A percentile compares a stretch with the other conserved stretches of the same genome.
These are phyloP conservation scores for Halictus quadricinctus DNA, from an alignment of 2,888 invertebrate species.

Conservation along the genomic window DNA sequence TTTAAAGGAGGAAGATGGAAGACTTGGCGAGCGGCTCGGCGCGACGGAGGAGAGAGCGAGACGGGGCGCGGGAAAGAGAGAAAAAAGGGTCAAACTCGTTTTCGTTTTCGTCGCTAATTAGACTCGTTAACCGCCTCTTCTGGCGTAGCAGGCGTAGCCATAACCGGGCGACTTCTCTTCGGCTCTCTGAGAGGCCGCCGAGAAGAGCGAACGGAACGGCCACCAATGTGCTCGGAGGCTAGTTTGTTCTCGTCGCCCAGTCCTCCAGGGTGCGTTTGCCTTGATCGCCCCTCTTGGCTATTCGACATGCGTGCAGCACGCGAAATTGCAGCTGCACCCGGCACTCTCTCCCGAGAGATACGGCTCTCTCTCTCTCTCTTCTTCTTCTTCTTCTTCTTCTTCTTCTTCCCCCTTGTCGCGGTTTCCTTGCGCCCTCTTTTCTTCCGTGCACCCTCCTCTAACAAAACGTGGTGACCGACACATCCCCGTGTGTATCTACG, in stretches of 20 bases:
- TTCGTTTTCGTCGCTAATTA: conserved; percentile 83
- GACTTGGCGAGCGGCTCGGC: conserved; percentile 12
- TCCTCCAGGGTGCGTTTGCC: conserved; percentile 80
- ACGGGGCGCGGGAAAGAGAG: conserved; percentile 51
- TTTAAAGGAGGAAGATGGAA: conserved; percentile 43
- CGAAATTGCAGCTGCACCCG: conserved; percentile 68
- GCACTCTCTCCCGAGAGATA: background rate
- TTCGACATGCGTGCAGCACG: conserved; percentile 70
- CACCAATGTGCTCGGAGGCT: conserved; percentile 76
- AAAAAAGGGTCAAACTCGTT: conserved; percentile 82
- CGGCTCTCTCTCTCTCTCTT: conserved; percentile 36
- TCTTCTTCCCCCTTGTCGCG: background rate
- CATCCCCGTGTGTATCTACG: conserved; percentile 27
- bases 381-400: background rate
- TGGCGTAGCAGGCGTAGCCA: conserved; percentile 78
- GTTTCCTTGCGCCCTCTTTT: background rate
- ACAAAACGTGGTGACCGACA: conserved; percentile 56
- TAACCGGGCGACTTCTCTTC: conserved; percentile 79
- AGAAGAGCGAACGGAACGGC: conserved; percentile 68
- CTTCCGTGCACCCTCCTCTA: background rate
- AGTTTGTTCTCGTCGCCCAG: conserved; percentile 80
- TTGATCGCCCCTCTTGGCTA: conserved; percentile 73
- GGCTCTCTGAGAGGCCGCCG: conserved; percentile 66
- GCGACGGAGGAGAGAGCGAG: conserved; percentile 31
- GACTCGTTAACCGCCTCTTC: conserved; percentile 81